Conservation (phyloP, 2,113 vertebrate species). For the Daphoenositta chrysoptera region DNA sequence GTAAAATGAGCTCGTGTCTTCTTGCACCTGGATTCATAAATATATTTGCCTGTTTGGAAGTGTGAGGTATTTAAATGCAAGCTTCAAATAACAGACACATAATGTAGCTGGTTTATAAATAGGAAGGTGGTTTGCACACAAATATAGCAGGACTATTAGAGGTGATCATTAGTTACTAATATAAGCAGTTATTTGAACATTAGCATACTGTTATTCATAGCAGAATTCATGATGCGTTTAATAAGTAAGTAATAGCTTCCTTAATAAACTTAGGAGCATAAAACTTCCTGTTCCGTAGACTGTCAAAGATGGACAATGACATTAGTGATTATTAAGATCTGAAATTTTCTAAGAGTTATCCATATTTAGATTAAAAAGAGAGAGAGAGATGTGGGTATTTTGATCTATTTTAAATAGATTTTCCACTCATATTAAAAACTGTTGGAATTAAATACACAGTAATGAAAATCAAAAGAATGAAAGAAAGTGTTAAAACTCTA, state of each 20-base stretch:
- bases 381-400: background rate
- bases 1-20: background rate
- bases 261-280: background rate
- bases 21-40: background rate
- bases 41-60: background rate
- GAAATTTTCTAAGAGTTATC: background rate
- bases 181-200: slow-evolving; percentile 28
- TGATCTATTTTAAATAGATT: background rate
- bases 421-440: background rate
- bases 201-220: slow-evolving; percentile 30
- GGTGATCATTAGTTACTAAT: slow-evolving; percentile 42
- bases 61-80: background rate
- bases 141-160: slow-evolving; percentile 33
- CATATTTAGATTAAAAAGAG: background rate
- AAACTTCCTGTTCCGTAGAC: background rate
- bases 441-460: background rate
- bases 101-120: slow-evolving; percentile 12
- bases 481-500: background rate
- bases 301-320: background rate
- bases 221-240: background rate
- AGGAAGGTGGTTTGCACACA: slow-evolving; percentile 33
- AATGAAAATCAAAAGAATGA: background rate
- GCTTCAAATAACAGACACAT: background rate
- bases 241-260: background rate
- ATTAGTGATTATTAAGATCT: background rate